Evolutionary conservation across 1,140 invertebrate genomes (phyloP).

Genomic region (Drosophila jambulina): DNA sequence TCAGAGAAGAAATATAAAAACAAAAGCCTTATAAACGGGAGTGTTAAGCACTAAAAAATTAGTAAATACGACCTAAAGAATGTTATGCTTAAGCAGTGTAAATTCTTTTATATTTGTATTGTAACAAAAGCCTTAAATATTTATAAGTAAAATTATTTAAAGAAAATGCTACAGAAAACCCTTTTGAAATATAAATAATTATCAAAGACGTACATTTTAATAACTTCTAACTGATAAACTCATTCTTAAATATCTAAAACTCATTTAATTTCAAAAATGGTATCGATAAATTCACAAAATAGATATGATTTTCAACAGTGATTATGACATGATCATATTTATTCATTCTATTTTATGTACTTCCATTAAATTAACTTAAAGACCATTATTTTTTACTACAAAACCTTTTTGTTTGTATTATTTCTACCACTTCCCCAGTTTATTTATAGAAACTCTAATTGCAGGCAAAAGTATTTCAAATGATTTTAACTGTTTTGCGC

Average conservation of each 20-base stretch:
- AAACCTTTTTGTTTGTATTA: neutral
- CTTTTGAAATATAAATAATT: no score
- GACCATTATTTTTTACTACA: neutral
- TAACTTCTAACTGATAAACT: no score
- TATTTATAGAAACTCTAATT: constrained; percentile 5
- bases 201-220: no score
- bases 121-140: neutral
- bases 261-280: no score
- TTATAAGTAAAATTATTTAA: neutral
- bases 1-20: neutral
- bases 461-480: constrained; percentile 16
- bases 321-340: no score
- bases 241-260: no score
- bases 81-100: neutral
- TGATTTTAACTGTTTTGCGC: constrained; percentile 18
- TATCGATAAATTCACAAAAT: no score
- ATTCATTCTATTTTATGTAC: no score
- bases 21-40: neutral
- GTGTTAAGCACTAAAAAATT: no score
- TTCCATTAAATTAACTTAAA: neutral
- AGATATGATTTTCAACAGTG: no score
- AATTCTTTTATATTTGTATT: neutral
- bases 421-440: neutral
- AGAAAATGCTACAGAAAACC: no score
- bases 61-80: neutral